A percentile compares a stretch with the other conserved stretches of the same genome.
These are phyloP conservation scores for Lissonota sp. DNA, from an alignment of 2,888 invertebrate species.

Conservation along the genomic window DNA sequence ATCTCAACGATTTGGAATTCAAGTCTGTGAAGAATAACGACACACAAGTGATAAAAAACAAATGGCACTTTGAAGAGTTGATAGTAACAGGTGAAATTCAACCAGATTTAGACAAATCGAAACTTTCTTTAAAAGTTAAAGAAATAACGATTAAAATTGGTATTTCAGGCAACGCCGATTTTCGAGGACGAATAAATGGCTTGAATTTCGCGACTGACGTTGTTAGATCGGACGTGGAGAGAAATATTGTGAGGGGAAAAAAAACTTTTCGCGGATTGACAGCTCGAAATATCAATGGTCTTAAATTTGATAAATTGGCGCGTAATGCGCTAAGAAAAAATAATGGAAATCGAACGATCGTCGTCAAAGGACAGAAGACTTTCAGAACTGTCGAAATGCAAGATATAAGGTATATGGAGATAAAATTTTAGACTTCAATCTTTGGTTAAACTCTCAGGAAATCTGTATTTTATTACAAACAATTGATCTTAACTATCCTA, in stretches of 20 bases:
- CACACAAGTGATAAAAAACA: slow-evolving; percentile 83
- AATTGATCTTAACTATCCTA: too few relatives aligned
- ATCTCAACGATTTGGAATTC: slow-evolving; percentile 83
- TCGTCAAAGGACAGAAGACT: slow-evolving; percentile 83
- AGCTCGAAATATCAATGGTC: slow-evolving; percentile 82
- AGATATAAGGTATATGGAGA: slow-evolving; percentile 79
- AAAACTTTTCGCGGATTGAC: slow-evolving; percentile 82
- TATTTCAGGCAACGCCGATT: slow-evolving; percentile 77
- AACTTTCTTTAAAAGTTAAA: neutral
- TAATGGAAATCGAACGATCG: slow-evolving; percentile 75
- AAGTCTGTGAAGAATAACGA: slow-evolving; percentile 85
- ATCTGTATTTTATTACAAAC: too few relatives aligned
- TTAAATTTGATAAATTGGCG: slow-evolving; percentile 84
- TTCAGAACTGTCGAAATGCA: slow-evolving; percentile 83
- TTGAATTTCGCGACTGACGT: slow-evolving; percentile 85
- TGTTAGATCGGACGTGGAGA: slow-evolving; percentile 81
- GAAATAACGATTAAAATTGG: neutral
- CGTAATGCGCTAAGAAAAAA: slow-evolving; percentile 82
- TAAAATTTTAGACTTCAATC: too few relatives aligned
- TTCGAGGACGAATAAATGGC: slow-evolving; percentile 84
- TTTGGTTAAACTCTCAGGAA: too few relatives aligned
- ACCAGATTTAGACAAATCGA: neutral
- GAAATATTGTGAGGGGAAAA: slow-evolving; percentile 83
- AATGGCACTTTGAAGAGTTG: slow-evolving; percentile 82
- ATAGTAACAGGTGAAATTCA: slow-evolving; percentile 68